A percentile compares a stretch with the other conserved stretches of the same genome.
phyloP scores from a whole-genome alignment of 1,140 invertebrate genomes.

The Globodera ellingtonae region DNA sequence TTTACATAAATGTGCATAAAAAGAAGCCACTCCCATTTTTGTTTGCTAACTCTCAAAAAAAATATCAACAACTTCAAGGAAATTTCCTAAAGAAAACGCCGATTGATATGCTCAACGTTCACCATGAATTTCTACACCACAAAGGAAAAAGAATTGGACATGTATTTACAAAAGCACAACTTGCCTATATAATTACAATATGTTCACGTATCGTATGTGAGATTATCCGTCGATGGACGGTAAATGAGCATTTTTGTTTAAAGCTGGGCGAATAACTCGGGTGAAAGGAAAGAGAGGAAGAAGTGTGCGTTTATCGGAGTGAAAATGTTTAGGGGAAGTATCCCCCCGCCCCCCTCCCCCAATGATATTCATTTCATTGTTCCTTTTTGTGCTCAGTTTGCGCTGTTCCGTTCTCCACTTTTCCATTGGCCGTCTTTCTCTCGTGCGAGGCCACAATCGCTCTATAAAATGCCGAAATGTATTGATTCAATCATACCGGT shows the following conservation, averaged over 20 bases:
- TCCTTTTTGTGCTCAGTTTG: slow-evolving; percentile 45
- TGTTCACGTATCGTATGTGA: no score
- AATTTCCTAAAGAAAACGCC: no score
- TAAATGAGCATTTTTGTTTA: background rate
- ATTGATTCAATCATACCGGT: background rate
- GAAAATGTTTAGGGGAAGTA: no score
- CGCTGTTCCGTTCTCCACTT: slow-evolving; percentile 49
- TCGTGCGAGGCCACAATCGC: slow-evolving; percentile 49
- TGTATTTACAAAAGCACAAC: no score
- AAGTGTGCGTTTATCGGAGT: background rate
- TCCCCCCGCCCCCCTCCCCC: no score
- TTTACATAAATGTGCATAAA: background rate
- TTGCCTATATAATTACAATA: no score
- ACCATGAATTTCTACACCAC: no score
- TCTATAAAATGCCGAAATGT: slow-evolving; percentile 30
- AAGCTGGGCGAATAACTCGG: background rate
- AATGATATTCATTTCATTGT: slow-evolving; percentile 18
- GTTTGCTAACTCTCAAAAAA: no score
- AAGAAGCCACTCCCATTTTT: background rate
- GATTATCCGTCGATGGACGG: background rate
- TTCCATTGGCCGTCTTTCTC: slow-evolving; percentile 28
- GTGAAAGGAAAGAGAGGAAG: background rate
- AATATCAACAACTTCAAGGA: no score
- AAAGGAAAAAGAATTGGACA: no score
- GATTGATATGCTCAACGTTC: no score